These are phyloP conservation scores for Dunckerocampus dactyliophorus DNA, from an alignment of 2,113 vertebrate species.

Conservation along the genomic window DNA sequence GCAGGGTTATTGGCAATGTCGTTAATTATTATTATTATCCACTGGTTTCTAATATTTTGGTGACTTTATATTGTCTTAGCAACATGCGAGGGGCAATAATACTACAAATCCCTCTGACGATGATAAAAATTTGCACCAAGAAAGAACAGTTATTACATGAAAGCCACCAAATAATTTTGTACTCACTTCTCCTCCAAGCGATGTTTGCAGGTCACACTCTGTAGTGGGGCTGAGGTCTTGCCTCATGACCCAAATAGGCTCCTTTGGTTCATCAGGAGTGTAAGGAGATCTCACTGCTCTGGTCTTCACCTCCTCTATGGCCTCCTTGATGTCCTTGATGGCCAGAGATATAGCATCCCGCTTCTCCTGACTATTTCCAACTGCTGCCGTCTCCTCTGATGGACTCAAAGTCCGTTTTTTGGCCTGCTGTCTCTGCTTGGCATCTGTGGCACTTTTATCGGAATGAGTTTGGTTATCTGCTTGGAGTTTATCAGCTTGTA, in stretches of 20 bases:
- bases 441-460: slow-evolving; percentile 7
- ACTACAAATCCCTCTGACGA: no score
- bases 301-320: slow-evolving; percentile 95
- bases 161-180: slow-evolving; percentile 10
- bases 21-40: no score
- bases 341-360: slow-evolving; percentile 92
- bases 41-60: no score
- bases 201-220: slow-evolving; percentile 83
- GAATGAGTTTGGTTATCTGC: slow-evolving; percentile 51
- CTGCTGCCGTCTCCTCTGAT: slow-evolving; percentile 59
- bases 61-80: no score
- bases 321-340: slow-evolving; percentile 97
- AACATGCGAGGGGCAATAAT: no score
- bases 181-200: slow-evolving; percentile 87
- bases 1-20: no score
- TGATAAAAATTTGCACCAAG: no score
- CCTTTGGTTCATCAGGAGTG: slow-evolving; percentile 94
- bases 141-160: no score
- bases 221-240: slow-evolving; percentile 91
- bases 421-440: not conserved
- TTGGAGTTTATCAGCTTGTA: slow-evolving; percentile 74
- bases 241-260: slow-evolving; percentile 97
- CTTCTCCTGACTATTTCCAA: slow-evolving; percentile 84
- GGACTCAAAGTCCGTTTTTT: slow-evolving; percentile 32
- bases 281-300: slow-evolving; percentile 94